Evolutionary conservation across 2,888 invertebrate genomes (phyloP), one percentile per base, ranked within the genome.

Genomic region (Campoplex nolae): DNA sequence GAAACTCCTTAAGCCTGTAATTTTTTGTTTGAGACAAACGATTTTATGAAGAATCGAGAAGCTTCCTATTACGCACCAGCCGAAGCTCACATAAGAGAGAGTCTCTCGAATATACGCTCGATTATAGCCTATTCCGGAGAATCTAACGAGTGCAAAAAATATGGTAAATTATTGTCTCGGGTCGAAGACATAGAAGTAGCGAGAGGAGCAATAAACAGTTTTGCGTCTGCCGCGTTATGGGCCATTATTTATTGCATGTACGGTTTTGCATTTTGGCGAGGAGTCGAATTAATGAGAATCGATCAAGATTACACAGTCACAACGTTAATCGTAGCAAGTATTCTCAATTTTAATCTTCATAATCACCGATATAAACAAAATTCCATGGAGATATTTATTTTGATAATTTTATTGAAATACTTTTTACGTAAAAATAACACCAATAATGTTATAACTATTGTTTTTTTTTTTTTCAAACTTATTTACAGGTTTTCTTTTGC

Each of bases 31-130:
- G 8, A 80, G 79, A 58, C 48, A 13, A 80, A 80, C 56, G 87
- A 89, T 62, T 94, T n/a, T 54, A 77, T 84, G 23, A 80, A 84
- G 28, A 80, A 78, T 23, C 74, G 77, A 62, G 77, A 87, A 51
- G 48, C 70, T 8, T 65, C 77, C 56, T 42, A 95, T 3, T 95
- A 96, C 90, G 94, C 95, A 1, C 93, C 93, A 84, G 94, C 94
- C 1, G 94, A 94, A 28, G 89, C 89, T 35, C 89, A 93, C 0
- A 94, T 94, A 13, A 93, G 93, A 82, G 94, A 94, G 87, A 93
- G 92, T 0, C 85, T 94, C 8, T 91, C 92, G 16, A 91, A 93
- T 77, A 89, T 93, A 45, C 88, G 93, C 38, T 93, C 94, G 18
- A 94, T 95, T 3, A 88, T 92, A 74, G 93, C 94, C 3, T 94